Base-by-base conservation (phyloP, 2,888 invertebrate genomes). In the Brachyopa scutellaris region DNA sequence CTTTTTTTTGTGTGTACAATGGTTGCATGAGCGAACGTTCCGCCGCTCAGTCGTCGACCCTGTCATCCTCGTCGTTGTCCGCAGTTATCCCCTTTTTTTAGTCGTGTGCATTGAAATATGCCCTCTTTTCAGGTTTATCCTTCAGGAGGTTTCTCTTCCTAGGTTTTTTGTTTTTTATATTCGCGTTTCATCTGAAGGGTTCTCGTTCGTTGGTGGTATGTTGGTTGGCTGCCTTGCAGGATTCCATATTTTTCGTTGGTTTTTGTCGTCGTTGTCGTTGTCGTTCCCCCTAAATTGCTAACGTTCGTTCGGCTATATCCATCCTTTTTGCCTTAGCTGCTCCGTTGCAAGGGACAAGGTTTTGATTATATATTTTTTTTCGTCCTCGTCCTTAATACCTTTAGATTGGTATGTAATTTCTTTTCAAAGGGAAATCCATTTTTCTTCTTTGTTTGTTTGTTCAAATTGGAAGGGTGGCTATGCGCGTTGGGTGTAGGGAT, bases 321-420 rank as follows among this genome's bases (percentile, higher is more conserved):
- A 31, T 33, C 13, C 55, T 33, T 49, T 59, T n/a, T n/a, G 38
- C 17, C 33, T 17, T 40, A n/a, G 19, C 21, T 47, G 26, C 19
- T 21, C 17, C 72, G 61, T 45, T 64, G 61, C 53, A 66, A 49
- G 42, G 77, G 70, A 82, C 82, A 77, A 47, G 69, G 61, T 76
- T 80, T 76, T 64, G 69, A 76, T 76, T 80, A 70, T 69, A 26
- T 26, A 26, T 80, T 74, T 62, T 62, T 64, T 66, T 26, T 38
- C n/a, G n/a, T n/a, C n/a, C n/a, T 42, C 64, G 64, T 70, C 69
- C 80, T 64, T 82, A 82, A 82, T 82, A 61, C 82, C 66, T 66
- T 72, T 31, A 33, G 82, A 77, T 82, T 77, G 77, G 53, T 66
- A 77, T 82, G 77, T 82, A 82, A 82, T 82, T 82, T 59, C 70